Conservation (phyloP, 2,888 invertebrate genomes). For the Adineta ricciae region DNA sequence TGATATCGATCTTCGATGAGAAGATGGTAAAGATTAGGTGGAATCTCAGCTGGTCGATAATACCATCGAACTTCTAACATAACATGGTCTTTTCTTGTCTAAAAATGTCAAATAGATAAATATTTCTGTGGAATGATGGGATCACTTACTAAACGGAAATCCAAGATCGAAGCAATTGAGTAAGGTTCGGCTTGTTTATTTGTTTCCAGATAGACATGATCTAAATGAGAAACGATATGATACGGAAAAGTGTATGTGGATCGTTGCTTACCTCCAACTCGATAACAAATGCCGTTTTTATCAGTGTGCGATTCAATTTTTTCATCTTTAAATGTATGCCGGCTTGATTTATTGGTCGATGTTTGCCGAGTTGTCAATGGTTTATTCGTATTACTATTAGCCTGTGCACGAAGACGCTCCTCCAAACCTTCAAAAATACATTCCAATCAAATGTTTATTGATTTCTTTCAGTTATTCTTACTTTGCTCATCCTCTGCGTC, state of each 20-base stretch:
- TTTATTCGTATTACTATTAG: background rate
- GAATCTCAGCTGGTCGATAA: constrained; percentile 55
- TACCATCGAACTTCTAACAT: constrained; percentile 55
- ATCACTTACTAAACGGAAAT: constrained; percentile 30
- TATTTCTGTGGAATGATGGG: no score
- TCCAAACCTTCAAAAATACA: background rate
- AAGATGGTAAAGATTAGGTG: constrained; percentile 53
- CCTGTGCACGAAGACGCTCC: constrained; percentile 11
- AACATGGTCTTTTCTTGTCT: constrained; percentile 54
- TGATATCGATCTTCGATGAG: constrained; percentile 51
- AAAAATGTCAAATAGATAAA: constrained; percentile 36
- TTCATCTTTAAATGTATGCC: constrained; percentile 31
- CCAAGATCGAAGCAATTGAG: constrained; percentile 30
- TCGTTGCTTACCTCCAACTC: constrained; percentile 1
- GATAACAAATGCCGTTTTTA: constrained; percentile 32
- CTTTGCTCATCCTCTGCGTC: background rate
- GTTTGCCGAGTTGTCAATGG: background rate
- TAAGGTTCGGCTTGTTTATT: constrained; percentile 32
- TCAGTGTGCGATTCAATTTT: constrained; percentile 30
- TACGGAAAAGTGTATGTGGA: no score
- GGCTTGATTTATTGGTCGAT: constrained; percentile 19
- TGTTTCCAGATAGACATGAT: constrained; percentile 33
- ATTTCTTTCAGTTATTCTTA: background rate
- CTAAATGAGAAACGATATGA: no score
- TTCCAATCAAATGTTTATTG: background rate